These are phyloP conservation scores for Oxygymnocypris stewartii DNA, from an alignment of 2,113 vertebrate genomes.

Conservation along the genomic window DNA sequence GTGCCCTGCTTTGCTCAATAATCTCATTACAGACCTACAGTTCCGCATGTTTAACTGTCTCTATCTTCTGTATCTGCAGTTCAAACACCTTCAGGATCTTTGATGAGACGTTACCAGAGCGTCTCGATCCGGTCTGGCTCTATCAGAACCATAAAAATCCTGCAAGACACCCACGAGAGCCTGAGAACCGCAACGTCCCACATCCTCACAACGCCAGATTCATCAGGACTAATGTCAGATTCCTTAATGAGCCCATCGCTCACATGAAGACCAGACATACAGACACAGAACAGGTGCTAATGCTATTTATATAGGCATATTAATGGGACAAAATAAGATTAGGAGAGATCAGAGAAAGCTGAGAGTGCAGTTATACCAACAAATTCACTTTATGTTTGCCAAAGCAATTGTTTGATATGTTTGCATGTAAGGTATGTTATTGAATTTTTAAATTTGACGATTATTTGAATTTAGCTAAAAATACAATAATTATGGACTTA, in stretches of 20 bases:
- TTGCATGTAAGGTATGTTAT: neutral
- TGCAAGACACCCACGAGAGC: neutral
- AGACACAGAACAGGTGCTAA: constrained; percentile 60
- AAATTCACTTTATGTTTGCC: no score
- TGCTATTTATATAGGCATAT: neutral
- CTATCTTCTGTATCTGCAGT: constrained; percentile 61
- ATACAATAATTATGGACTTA: neutral
- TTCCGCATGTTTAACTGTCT: neutral
- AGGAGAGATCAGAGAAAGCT: no score
- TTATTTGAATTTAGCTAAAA: neutral
- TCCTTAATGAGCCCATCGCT: constrained; percentile 67
- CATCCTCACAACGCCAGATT: constrained; percentile 65
- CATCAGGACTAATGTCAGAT: constrained; percentile 67
- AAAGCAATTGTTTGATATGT: neutral
- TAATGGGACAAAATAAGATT: neutral
- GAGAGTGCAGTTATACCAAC: no score
- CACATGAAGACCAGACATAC: constrained; percentile 59
- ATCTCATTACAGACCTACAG: neutral
- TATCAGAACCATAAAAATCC: constrained; percentile 35
- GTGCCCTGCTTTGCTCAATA: neutral
- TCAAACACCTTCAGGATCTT: constrained; percentile 64
- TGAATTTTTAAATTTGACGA: neutral
- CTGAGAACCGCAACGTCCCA: constrained; percentile 57
- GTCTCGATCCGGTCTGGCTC: constrained; percentile 46
- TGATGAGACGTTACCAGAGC: constrained; percentile 57